Conservation (phyloP, 2,797 vertebrate genomes). For the Graptemys geographica region DNA sequence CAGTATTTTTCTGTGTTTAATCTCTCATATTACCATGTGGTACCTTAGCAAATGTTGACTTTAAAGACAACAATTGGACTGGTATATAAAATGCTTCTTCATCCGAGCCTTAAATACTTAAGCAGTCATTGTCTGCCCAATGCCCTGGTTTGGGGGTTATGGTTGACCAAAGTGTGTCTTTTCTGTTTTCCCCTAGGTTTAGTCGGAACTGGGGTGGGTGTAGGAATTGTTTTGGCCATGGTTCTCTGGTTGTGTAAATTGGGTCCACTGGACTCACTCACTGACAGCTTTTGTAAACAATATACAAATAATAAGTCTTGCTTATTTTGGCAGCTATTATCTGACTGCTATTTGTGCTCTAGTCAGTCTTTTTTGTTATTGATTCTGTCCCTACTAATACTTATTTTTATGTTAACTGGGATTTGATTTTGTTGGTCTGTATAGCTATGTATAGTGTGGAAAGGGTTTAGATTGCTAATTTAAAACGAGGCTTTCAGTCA, state of each 20-base stretch:
- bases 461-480: background rate
- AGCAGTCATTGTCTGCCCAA: background rate
- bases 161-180: background rate
- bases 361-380: background rate
- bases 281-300: background rate
- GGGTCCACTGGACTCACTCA: conserved; percentile 29
- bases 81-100: conserved; percentile 46
- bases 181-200: conserved; percentile 39
- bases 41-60: conserved; percentile 55
- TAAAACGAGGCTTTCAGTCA: background rate
- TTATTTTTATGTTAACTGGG: background rate
- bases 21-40: conserved; percentile 7
- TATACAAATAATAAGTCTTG: background rate
- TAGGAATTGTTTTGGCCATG: conserved; percentile 9
- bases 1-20: too few species aligned
- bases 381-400: background rate
- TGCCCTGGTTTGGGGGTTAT: background rate
- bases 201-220: background rate
- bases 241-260: conserved; percentile 55
- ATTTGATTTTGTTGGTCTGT: background rate
- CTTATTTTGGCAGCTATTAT: background rate
- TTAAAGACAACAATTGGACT: conserved; percentile 29
- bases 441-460: background rate
- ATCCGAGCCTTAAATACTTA: conserved; percentile 14
- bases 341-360: background rate